Percentiles rank a stretch among this genome's conserved stretches.
These are phyloP conservation scores for Pollenia amentaria DNA, from an alignment of 2,888 invertebrate species.

Conservation along the genomic window DNA sequence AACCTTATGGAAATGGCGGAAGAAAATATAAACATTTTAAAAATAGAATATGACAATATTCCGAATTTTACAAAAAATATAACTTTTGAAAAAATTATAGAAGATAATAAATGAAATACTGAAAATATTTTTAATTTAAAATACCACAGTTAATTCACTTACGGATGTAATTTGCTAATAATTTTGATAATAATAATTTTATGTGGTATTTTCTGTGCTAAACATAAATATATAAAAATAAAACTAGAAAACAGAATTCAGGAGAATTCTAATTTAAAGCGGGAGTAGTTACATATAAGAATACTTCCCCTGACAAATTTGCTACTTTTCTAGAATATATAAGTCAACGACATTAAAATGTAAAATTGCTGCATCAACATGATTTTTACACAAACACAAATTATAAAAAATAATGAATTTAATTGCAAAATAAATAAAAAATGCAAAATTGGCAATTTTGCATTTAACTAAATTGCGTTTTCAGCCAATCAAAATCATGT, in stretches of 20 bases:
- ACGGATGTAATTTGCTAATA: background rate
- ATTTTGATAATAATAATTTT: background rate
- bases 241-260: background rate
- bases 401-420: no score
- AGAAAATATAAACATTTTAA: background rate
- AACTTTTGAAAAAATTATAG: background rate
- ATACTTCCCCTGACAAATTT: no score
- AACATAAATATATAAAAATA: conserved; percentile 9
- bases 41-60: conserved; percentile 4
- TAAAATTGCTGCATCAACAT: no score
- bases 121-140: conserved; percentile 17
- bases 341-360: no score
- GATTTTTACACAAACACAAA: no score
- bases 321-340: no score
- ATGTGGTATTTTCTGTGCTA: background rate
- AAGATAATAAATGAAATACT: background rate
- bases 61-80: conserved; percentile 11
- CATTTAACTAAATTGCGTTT: no score
- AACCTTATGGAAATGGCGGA: background rate
- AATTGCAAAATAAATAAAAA: no score
- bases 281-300: no score
- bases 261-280: no score
- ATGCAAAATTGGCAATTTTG: no score
- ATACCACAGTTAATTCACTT: conserved; percentile 1
- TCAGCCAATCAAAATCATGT: no score